Evolutionary conservation across 2,797 vertebrate genomes (phyloP).

Genomic region (Zalophus californianus): DNA sequence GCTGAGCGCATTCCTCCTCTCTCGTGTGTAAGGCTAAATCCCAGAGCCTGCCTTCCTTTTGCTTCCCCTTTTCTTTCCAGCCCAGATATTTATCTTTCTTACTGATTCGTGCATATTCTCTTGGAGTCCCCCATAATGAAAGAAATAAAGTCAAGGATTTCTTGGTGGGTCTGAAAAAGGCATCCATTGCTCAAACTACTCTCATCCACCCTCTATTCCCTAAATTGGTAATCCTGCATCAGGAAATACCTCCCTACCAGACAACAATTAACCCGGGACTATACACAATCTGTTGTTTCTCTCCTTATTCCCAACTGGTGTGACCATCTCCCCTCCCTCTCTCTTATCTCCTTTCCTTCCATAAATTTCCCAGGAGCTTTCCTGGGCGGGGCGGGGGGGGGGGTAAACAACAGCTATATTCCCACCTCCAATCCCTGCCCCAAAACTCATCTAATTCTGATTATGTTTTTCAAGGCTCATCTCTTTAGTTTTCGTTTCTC

Average conservation of each 20-base stretch:
- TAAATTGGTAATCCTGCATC: neutral
- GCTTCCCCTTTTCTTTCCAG: neutral
- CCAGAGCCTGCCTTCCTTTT: neutral
- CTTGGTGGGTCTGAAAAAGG: neutral
- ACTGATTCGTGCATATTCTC: neutral
- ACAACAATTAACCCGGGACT: neutral
- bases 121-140: neutral
- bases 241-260: neutral
- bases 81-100: neutral
- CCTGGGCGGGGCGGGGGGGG: too few relatives aligned
- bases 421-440: neutral
- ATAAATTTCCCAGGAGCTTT: conserved; percentile 2
- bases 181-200: neutral
- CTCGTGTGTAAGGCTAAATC: neutral
- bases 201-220: neutral
- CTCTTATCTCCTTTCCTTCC: neutral
- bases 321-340: neutral
- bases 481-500: neutral
- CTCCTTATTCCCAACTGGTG: neutral
- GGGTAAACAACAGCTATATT: neutral
- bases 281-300: neutral
- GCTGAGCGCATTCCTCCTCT: neutral
- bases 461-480: neutral
- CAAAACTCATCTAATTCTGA: neutral
- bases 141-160: conserved; percentile 7